These are phyloP conservation scores for Mactra quadrangularis DNA, from an alignment of 1,140 invertebrate genomes.

Conservation along the genomic window DNA sequence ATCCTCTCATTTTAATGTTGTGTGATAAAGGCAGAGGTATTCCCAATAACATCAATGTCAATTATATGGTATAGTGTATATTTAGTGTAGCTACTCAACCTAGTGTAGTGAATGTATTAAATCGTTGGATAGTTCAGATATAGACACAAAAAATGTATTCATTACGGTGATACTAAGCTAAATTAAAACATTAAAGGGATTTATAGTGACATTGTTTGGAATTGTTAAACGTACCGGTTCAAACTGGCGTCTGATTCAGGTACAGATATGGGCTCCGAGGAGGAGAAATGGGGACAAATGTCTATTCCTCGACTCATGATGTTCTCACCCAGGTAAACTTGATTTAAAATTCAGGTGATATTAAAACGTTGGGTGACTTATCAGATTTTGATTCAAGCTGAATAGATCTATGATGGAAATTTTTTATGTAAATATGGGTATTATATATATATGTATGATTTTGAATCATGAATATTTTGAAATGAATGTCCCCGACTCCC, in stretches of 20 bases:
- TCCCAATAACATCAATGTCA: conserved; percentile 40
- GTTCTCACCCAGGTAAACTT: conserved; percentile 67
- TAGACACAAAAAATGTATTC: conserved; percentile 7
- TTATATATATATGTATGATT: no score
- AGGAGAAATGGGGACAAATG: conserved; percentile 58
- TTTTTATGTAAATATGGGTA: no score
- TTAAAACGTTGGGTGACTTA: conserved; percentile 46
- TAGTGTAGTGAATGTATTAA: no score
- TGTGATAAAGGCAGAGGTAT: conserved; percentile 12
- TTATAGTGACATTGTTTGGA: conserved; percentile 6
- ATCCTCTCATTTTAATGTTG: background rate
- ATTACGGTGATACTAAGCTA: no score
- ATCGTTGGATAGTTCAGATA: no score
- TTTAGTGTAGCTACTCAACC: no score
- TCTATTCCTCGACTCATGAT: conserved; percentile 63
- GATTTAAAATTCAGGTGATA: conserved; percentile 7
- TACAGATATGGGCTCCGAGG: conserved; percentile 59
- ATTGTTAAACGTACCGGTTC: conserved; percentile 23
- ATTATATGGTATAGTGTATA: no score
- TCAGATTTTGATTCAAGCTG: no score
- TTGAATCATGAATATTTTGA: no score
- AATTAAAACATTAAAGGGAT: background rate
- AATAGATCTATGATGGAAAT: no score
- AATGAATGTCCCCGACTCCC: no score
- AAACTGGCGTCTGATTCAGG: conserved; percentile 60